phyloP scores from a whole-genome alignment of 2,888 invertebrate species.

The Machimus rusticus region DNA sequence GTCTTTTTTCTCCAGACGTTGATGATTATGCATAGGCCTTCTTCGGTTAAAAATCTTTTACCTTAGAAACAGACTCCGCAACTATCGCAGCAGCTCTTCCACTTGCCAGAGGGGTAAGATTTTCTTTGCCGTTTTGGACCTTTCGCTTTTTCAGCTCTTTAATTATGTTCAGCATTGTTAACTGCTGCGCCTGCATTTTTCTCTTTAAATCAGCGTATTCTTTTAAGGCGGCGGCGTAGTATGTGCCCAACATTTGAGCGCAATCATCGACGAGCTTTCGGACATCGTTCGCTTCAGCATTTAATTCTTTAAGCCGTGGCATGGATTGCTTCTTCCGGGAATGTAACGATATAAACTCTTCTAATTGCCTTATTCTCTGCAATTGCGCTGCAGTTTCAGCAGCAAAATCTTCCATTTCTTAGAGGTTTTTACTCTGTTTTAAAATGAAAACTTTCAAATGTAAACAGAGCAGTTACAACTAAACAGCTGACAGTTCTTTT shows the following conservation, averaged over 20 bases:
- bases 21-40: background rate
- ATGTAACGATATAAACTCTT: background rate
- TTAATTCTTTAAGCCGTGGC: background rate
- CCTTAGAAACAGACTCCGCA: background rate
- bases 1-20: too few relatives aligned
- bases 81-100: background rate
- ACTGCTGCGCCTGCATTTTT: slow-evolving; percentile 12
- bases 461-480: background rate
- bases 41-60: background rate
- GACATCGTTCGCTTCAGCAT: background rate
- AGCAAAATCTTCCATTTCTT: background rate
- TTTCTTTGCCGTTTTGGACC: background rate
- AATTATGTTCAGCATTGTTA: background rate
- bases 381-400: background rate
- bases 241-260: background rate
- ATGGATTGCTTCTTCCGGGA: background rate
- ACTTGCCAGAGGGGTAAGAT: background rate
- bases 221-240: background rate
- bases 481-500: background rate
- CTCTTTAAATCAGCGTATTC: background rate
- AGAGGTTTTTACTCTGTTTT: background rate
- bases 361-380: background rate
- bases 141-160: background rate
- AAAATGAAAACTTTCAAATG: background rate
- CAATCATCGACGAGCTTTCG: slow-evolving; percentile 27